Percentiles rank a stretch among this genome's conserved stretches.
phyloP scores from a whole-genome alignment of 2,888 invertebrate species.

The Conus canariensis region DNA sequence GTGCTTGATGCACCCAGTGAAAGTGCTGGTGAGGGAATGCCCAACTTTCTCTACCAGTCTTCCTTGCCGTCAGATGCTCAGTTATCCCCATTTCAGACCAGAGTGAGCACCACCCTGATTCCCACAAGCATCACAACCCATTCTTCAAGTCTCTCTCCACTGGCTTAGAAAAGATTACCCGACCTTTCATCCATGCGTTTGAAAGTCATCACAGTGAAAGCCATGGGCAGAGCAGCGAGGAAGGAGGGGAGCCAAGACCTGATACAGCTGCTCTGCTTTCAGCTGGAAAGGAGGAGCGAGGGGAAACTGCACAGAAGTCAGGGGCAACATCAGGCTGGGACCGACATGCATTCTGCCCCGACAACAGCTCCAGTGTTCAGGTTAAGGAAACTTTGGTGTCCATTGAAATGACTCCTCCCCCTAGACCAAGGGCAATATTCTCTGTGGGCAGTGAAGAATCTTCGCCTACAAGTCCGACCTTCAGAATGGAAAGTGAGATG shows the following conservation, averaged over 20 bases:
- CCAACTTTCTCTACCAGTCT: slow-evolving; percentile 7
- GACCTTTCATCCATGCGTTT: slow-evolving; percentile 39
- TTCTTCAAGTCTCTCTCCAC: slow-evolving; percentile 40
- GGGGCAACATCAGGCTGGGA: slow-evolving; percentile 25
- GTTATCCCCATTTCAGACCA: background rate
- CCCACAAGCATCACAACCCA: slow-evolving; percentile 20
- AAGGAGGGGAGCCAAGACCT: background rate
- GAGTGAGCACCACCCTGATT: background rate
- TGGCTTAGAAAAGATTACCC: slow-evolving; percentile 49
- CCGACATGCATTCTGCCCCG: background rate
- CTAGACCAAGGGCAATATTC: background rate
- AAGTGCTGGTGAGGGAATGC: background rate
- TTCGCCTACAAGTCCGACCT: background rate
- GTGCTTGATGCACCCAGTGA: slow-evolving; percentile 15
- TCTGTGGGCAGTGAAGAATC: slow-evolving; percentile 22
- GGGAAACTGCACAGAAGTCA: background rate
- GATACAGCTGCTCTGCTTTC: slow-evolving; percentile 6
- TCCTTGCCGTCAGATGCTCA: background rate
- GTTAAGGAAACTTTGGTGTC: background rate
- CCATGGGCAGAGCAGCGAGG: background rate
- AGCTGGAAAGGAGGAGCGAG: background rate
- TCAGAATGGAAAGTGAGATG: slow-evolving; percentile 29
- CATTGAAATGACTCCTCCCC: background rate
- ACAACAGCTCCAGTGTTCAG: background rate
- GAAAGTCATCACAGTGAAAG: background rate